Evolutionary conservation across 1,140 invertebrate species (phyloP), one percentile per base, ranked within the genome.

Genomic region (Brachionus paranguensis): DNA sequence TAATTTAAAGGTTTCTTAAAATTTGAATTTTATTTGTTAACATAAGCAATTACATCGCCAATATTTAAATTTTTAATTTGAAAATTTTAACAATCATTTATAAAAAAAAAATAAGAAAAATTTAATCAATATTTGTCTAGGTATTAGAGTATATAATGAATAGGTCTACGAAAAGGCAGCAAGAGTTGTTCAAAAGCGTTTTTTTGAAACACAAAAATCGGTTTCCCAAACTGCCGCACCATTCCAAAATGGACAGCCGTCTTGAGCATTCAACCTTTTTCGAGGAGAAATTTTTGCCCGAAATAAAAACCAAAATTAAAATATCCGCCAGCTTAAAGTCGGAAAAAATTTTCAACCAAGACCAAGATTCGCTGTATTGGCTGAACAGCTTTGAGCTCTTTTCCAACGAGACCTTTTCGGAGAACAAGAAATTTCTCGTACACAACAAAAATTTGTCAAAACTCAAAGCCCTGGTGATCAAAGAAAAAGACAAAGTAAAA

Each of bases 371-470:
- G 7, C 27, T 76, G 1, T 50, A 47, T 20, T 76, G 41, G 72
- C 47, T 76, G 20, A 33, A 47, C 11, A 53, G 27, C 27, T 50
- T 27, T 50, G 43, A 76, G 10, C 17, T 50, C 27, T 76, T 50
- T 3, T 76, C 45, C 4, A 76, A 76, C n/a, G 27, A 76, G 27
- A 76, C 1, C 47, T 50, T 50, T 2, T 6, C 29, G 8, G 37
- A 72, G 11, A 41, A 29, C 17, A 43, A 20, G 29, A 76, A 76
- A 50, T 76, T 50, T 76, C 47, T 76, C 8, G 14, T 76, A 7
- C 20, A 76, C 11, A 76, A 27, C 27, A 76, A 76, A 50, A 76
- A 76, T 50, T 76, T 76, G 12, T 50, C 45, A 7, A 76, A 76
- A 76, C 47, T 76, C 10, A 76, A 76, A 29, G 72, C 72, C 2